These are phyloP conservation scores for Stenotaenia linearis DNA, from an alignment of 2,888 invertebrate genomes.

Conservation along the genomic window DNA sequence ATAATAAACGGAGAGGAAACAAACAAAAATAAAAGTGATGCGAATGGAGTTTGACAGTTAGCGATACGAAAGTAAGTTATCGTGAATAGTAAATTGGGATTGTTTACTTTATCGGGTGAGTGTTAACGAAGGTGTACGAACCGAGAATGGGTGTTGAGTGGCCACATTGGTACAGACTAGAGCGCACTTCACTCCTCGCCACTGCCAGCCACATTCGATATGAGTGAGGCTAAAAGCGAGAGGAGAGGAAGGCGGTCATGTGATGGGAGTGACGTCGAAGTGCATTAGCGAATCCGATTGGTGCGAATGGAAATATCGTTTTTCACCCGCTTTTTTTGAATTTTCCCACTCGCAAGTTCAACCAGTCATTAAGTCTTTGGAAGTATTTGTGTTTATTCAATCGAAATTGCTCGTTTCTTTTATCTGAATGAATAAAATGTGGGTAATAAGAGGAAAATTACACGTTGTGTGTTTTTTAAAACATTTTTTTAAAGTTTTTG, in stretches of 20 bases:
- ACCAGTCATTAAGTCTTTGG: background rate
- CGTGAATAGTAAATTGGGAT: background rate
- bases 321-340: background rate
- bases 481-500: background rate
- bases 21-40: background rate
- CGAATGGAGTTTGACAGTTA: background rate
- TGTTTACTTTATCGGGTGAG: background rate
- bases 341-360: background rate
- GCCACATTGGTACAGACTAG: background rate
- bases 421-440: background rate
- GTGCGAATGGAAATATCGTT: background rate
- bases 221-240: background rate
- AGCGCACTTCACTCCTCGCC: background rate
- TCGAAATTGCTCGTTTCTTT: background rate
- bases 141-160: background rate
- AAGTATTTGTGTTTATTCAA: background rate
- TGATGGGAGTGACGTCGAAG: background rate
- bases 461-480: background rate
- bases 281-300: background rate
- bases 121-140: background rate
- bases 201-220: background rate
- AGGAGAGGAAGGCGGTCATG: background rate
- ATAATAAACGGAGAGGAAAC: background rate
- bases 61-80: background rate
- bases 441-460: background rate